Evolutionary conservation across 2,888 invertebrate genomes (phyloP).

Genomic region (Lithophane leautieri): DNA sequence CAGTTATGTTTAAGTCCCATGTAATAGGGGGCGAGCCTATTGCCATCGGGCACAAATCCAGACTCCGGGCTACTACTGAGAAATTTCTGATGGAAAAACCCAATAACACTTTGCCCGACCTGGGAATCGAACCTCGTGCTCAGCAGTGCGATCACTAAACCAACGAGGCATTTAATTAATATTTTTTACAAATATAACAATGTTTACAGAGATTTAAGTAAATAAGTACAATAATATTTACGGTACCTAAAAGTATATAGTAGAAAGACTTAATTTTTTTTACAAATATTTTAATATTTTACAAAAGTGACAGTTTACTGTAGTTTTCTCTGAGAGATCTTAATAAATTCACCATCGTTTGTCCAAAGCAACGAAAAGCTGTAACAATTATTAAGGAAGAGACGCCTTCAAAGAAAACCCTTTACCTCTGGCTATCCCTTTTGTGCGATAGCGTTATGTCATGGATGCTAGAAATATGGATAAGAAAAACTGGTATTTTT

Average conservation of each 20-base stretch:
- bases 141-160: neutral
- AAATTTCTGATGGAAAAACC: neutral
- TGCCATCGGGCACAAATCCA: neutral
- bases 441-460: constrained; percentile 41
- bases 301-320: neutral
- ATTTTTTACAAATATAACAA: too few relatives aligned
- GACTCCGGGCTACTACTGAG: neutral
- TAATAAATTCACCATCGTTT: constrained; percentile 12
- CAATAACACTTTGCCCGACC: neutral
- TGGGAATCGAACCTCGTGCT: neutral
- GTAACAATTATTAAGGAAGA: constrained; percentile 36
- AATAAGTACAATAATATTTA: neutral
- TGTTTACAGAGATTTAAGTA: neutral
- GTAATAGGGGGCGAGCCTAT: neutral
- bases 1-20: too few relatives aligned
- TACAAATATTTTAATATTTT: neutral
- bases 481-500: neutral
- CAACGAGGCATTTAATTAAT: neutral
- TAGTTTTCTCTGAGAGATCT: constrained; percentile 5
- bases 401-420: constrained; percentile 42
- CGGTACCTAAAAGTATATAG: neutral
- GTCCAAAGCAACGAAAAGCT: neutral
- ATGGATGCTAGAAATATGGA: constrained; percentile 12
- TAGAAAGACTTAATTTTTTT: too few relatives aligned
- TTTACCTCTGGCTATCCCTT: constrained; percentile 42